phyloP scores from a whole-genome alignment of 2,888 invertebrate genomes.

The Chaetoderma sp. region DNA sequence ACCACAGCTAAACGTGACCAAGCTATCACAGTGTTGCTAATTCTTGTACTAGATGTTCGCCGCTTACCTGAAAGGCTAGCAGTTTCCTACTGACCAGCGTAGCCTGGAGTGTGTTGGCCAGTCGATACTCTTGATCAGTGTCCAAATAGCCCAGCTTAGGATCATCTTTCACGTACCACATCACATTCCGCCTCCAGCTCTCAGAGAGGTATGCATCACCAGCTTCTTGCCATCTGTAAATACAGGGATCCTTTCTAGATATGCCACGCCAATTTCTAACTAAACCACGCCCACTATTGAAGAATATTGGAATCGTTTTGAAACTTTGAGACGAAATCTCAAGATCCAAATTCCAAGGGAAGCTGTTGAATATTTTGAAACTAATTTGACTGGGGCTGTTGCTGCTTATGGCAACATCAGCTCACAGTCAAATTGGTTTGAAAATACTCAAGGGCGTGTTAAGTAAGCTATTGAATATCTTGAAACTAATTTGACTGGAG shows the following conservation, averaged over 20 bases:
- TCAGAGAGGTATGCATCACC: slow-evolving; percentile 55
- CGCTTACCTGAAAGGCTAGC: slow-evolving; percentile 52
- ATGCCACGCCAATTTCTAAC: neutral
- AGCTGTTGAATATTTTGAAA: too few relatives aligned
- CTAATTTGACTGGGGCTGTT: too few relatives aligned
- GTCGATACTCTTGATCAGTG: slow-evolving; percentile 47
- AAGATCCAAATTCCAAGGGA: too few relatives aligned
- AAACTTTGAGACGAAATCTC: neutral
- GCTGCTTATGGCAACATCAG: too few relatives aligned
- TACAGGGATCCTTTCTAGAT: too few relatives aligned
- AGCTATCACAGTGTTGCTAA: too few relatives aligned
- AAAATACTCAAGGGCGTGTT: too few relatives aligned
- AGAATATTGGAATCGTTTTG: neutral
- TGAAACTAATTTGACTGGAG: too few relatives aligned
- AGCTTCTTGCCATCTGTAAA: slow-evolving; percentile 53
- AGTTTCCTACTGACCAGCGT: slow-evolving; percentile 59
- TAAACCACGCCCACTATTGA: neutral
- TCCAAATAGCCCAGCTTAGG: slow-evolving; percentile 53
- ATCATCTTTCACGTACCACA: slow-evolving; percentile 63
- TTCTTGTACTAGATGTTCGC: too few relatives aligned
- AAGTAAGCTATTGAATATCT: too few relatives aligned
- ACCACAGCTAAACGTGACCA: too few relatives aligned
- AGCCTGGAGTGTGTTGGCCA: slow-evolving; percentile 42
- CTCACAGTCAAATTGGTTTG: too few relatives aligned
- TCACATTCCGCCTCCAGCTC: slow-evolving; percentile 54